Percentiles rank a stretch among this genome's conserved stretches.
Conservation (phyloP, 2,888 invertebrate genomes). For the Phasia obesa region DNA sequence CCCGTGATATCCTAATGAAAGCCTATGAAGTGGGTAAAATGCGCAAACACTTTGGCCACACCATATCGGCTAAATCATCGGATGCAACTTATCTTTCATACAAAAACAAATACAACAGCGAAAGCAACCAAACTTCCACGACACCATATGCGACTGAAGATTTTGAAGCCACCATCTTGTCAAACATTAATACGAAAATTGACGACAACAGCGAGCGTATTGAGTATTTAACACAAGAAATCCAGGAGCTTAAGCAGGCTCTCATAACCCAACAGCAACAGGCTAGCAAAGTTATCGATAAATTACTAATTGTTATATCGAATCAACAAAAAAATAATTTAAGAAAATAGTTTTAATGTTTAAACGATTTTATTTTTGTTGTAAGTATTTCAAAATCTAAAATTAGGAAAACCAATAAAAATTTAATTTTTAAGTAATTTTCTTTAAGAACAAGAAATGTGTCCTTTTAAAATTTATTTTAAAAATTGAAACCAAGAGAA, state of each 20-base stretch:
- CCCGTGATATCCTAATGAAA: constrained; percentile 89
- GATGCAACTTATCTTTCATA: constrained; percentile 86
- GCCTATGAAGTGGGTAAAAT: constrained; percentile 92
- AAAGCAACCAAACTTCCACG: constrained; percentile 82
- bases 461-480: constrained; percentile 27
- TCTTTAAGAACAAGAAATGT: constrained; percentile 21
- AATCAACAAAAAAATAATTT: constrained; percentile 82
- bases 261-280: constrained; percentile 83
- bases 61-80: constrained; percentile 87
- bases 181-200: constrained; percentile 85
- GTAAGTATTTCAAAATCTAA: constrained; percentile 10
- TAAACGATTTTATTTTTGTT: constrained; percentile 17
- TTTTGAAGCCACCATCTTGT: constrained; percentile 84
- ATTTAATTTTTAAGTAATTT: constrained; percentile 12
- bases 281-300: constrained; percentile 82
- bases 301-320: constrained; percentile 81
- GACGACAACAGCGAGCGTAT: constrained; percentile 88
- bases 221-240: constrained; percentile 86
- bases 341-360: constrained; percentile 76
- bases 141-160: constrained; percentile 83
- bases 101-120: constrained; percentile 86
- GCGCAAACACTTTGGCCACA: constrained; percentile 87
- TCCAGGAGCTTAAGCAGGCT: constrained; percentile 86
- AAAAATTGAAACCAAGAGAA: not conserved
- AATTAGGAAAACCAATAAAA: constrained; percentile 1